A percentile compares a stretch with the other conserved stretches of the same genome.
Conservation (phyloP, 2,113 vertebrate genomes). For the Euleptes europaea region DNA sequence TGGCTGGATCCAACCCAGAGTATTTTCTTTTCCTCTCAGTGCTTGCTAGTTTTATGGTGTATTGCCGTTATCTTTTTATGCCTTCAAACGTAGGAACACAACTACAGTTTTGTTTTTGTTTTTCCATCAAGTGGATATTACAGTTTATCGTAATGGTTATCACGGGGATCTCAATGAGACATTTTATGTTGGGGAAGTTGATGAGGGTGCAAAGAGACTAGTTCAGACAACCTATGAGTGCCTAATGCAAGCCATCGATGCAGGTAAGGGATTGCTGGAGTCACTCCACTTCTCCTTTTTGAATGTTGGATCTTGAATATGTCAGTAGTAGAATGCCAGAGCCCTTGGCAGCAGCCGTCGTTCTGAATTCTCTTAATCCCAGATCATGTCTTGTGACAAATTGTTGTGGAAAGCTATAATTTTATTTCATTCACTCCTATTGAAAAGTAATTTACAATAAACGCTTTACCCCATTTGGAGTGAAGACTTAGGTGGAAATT, state of each 20-base stretch:
- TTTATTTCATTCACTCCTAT: neutral
- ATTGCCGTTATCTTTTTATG: neutral
- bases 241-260: conserved; percentile 97
- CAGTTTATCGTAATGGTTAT: conserved; percentile 95
- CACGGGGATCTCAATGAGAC: conserved; percentile 98
- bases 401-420: neutral
- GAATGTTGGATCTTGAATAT: neutral
- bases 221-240: conserved; percentile 96
- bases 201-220: conserved; percentile 89
- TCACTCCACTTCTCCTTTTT: neutral
- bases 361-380: neutral
- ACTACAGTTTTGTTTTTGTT: neutral
- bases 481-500: neutral
- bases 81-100: neutral
- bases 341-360: neutral
- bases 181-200: conserved; percentile 93
- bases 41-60: neutral
- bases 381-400: neutral
- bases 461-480: neutral
- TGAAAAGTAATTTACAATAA: conserved; percentile 9
- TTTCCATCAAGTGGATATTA: conserved; percentile 91
- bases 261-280: conserved; percentile 76
- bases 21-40: neutral
- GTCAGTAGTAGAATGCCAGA: neutral
- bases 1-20: too few species aligned